Conservation (phyloP, 2,888 invertebrate genomes). For the Drosophila multiciliata region DNA sequence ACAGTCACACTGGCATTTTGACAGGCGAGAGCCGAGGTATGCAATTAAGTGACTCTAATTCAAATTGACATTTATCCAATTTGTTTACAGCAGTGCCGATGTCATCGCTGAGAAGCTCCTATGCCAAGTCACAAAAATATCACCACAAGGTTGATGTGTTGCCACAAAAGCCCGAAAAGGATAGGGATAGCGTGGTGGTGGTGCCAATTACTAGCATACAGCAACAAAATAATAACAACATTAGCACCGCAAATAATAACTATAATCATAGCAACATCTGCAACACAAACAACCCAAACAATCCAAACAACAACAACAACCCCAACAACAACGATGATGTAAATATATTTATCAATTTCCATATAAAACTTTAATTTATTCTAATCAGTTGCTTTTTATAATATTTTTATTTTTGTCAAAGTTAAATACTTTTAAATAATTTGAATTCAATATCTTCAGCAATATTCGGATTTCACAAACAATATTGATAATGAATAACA, state of each 20-base stretch:
- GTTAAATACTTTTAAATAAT: background rate
- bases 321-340: conserved; percentile 90
- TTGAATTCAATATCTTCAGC: background rate
- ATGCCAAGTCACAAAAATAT: conserved; percentile 86
- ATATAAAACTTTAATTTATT: background rate
- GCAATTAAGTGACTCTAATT: conserved; percentile 31
- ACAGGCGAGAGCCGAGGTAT: conserved; percentile 84
- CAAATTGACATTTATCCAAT: conserved; percentile 4
- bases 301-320: conserved; percentile 86
- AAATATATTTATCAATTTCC: conserved; percentile 65
- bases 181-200: conserved; percentile 82
- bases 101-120: conserved; percentile 87
- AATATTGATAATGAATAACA: background rate
- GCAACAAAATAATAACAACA: conserved; percentile 60
- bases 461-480: background rate
- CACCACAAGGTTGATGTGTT: conserved; percentile 71
- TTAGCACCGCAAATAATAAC: conserved; percentile 86
- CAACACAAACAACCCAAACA: conserved; percentile 85
- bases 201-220: conserved; percentile 86
- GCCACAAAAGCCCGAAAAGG: conserved; percentile 63
- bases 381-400: background rate
- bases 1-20: conserved; percentile 84
- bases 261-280: conserved; percentile 49
- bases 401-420: background rate
- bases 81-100: conserved; percentile 54